A percentile compares a stretch with the other conserved stretches of the same genome.
phyloP scores from a whole-genome alignment of 2,888 invertebrate genomes.

The Xanthorhoe spadicearia region DNA sequence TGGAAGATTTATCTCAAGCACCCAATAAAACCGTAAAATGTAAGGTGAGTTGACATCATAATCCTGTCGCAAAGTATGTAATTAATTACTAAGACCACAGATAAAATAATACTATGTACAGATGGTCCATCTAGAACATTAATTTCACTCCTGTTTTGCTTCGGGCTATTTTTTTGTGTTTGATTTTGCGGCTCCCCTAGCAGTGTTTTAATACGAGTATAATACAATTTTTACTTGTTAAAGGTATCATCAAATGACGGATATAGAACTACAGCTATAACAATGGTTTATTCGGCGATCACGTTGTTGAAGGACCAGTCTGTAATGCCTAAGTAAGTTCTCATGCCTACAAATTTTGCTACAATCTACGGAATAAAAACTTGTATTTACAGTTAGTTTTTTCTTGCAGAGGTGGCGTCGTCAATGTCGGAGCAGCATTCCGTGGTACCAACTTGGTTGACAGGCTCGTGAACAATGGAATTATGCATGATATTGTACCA shows the following conservation, averaged over 20 bases:
- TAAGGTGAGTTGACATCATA: slow-evolving; percentile 47
- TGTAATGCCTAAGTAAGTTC: slow-evolving; percentile 58
- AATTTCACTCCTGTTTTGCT: no score
- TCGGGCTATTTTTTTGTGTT: no score
- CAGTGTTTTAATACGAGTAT: no score
- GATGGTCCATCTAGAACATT: no score
- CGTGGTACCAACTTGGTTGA: slow-evolving; percentile 53
- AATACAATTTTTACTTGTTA: not conserved
- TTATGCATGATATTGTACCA: slow-evolving; percentile 45
- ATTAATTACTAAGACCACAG: no score
- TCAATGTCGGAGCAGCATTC: slow-evolving; percentile 57
- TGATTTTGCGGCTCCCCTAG: no score
- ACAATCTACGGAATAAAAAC: not conserved
- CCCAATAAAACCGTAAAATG: slow-evolving; percentile 50
- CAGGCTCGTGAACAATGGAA: slow-evolving; percentile 46
- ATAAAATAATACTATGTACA: no score
- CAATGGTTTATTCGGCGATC: slow-evolving; percentile 52
- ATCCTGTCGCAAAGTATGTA: no score
- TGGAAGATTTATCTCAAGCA: slow-evolving; percentile 39
- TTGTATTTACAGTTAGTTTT: slow-evolving; percentile 1
- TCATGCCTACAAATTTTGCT: not conserved
- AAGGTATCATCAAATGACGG: slow-evolving; percentile 60
- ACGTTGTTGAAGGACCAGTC: slow-evolving; percentile 53
- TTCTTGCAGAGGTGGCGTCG: slow-evolving; percentile 59
- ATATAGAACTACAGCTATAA: slow-evolving; percentile 53